Evolutionary conservation across 2,113 vertebrate species (phyloP), one percentile per base, ranked within the genome.

Genomic region (Burhinus oedicnemus): DNA sequence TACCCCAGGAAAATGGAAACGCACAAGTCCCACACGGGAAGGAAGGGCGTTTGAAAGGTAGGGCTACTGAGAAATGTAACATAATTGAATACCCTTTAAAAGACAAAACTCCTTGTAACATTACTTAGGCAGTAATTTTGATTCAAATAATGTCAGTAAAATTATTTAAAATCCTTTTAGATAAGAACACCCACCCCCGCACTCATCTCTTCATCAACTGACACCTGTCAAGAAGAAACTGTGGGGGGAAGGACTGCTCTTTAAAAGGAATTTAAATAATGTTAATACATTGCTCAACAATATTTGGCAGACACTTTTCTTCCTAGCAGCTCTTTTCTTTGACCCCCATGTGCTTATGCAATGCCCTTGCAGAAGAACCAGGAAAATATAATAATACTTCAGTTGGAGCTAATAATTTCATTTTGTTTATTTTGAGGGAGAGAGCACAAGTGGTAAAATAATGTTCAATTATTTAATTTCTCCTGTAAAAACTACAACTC

Each of bases 101-200:
- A 96, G 81, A 96, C 57, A 89, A 83, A 94, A 84, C 34, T 84
- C 77, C 85, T 93, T 90, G 58, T 62, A 90, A 42, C 32, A 20
- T 72, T 93, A 95, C 91, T 94, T 95, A 94, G 88, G 79, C 92
- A 85, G 97, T 87, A 91, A 95, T 96, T 97, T 97, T 79, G 23
- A 96, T 92, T 96, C 91, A 87, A 96, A 93, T 94, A 94, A 96
- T 95, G 96, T 95, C 96, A 96, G 90, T 94, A 97, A 81, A 83
- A 86, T 93, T 94, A 96, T 97, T 97, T 95, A 66, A 97, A 97
- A 96, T 89, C 95, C 94, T 97, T 95, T 96, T 92, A 96, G 95
- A 83, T 84, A 89, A 95, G 91, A 94, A 90, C 91, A 93, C 65
- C 96, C 93, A 81, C 96, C 91, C 71, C 93, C 93, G 44, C 83